These are phyloP conservation scores for Pseudopodoces humilis DNA, from an alignment of 2,113 vertebrate genomes.

Conservation along the genomic window DNA sequence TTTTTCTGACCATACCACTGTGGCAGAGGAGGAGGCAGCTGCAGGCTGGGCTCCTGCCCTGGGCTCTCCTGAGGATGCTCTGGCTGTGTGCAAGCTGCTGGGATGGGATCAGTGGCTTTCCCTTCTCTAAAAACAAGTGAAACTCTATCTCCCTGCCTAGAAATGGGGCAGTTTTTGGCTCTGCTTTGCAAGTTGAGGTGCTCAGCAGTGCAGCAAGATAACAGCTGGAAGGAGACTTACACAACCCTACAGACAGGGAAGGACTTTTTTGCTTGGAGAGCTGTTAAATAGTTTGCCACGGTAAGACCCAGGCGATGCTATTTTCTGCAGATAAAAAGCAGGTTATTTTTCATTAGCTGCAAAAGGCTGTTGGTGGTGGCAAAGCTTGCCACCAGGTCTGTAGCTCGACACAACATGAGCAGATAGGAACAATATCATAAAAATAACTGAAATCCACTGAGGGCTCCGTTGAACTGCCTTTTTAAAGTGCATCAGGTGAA, in stretches of 20 bases:
- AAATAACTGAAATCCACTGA: constrained; percentile 1
- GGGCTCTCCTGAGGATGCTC: neutral
- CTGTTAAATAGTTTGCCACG: neutral
- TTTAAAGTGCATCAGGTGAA: neutral
- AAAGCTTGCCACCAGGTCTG: neutral
- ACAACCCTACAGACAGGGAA: neutral
- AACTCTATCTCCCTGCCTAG: neutral
- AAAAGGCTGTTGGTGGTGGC: neutral
- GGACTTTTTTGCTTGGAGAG: neutral
- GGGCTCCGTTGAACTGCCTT: neutral
- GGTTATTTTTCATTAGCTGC: constrained; percentile 13
- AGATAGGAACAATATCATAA: neutral
- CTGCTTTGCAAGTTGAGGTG: neutral
- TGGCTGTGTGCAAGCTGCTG: neutral
- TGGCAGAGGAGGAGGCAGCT: neutral
- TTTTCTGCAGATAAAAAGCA: constrained; percentile 27
- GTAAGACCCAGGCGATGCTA: neutral
- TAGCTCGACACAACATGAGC: rapidly evolving
- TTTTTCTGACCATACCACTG: rapidly evolving
- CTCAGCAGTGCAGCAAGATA: neutral
- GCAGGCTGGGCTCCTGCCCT: neutral
- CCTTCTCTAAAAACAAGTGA: neutral
- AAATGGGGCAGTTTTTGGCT: neutral
- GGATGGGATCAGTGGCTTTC: neutral
- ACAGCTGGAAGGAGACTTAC: neutral